These are phyloP conservation scores for Dermatemys mawii DNA, from an alignment of 2,113 vertebrate genomes.

Conservation along the genomic window DNA sequence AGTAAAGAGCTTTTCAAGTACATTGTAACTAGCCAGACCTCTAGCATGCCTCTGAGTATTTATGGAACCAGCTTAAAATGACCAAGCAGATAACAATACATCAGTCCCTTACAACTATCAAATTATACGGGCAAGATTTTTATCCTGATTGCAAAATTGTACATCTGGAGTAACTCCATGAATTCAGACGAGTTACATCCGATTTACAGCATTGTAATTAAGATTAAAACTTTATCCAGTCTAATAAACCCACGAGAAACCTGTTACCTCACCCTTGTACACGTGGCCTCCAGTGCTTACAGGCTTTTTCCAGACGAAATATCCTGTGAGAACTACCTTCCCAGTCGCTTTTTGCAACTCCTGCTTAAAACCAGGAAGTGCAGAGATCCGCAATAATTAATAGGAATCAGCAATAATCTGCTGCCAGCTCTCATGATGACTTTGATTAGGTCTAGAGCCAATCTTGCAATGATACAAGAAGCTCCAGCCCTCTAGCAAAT, in stretches of 20 bases:
- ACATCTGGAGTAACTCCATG: neutral
- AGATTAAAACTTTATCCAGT: neutral
- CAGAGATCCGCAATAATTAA: neutral
- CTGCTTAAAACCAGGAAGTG: neutral
- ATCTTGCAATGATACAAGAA: neutral
- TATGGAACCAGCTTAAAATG: neutral
- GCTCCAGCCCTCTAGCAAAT: neutral
- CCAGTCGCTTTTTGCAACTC: slow-evolving; percentile 15
- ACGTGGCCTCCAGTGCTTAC: neutral
- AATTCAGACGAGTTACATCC: neutral
- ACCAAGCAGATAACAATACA: neutral
- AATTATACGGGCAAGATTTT: neutral
- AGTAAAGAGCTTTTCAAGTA: neutral
- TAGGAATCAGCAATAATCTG: slow-evolving; percentile 1
- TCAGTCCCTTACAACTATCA: neutral
- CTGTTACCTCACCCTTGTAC: neutral
- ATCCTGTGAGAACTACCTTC: neutral
- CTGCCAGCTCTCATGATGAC: neutral
- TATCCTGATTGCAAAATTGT: neutral
- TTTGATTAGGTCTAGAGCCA: neutral
- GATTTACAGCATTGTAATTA: neutral
- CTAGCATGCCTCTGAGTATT: neutral
- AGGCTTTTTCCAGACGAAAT: neutral
- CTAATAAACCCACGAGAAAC: neutral
- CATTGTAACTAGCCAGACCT: neutral